Conservation (phyloP, 2,113 vertebrate genomes). For the Hystrix cristata region DNA sequence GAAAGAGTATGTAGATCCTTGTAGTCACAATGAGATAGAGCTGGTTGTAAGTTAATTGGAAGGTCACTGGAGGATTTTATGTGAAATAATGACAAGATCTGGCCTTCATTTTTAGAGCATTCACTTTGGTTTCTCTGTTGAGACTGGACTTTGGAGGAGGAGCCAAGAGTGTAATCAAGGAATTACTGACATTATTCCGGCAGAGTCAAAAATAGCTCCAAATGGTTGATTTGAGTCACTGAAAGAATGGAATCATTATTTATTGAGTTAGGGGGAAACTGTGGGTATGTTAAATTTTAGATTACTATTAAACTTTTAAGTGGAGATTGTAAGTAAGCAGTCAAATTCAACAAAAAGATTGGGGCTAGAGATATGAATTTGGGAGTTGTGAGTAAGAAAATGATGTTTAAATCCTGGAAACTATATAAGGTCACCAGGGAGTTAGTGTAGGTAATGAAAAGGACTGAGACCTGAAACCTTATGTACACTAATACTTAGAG, state of each 20-base stretch:
- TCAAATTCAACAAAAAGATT: slow-evolving; percentile 1
- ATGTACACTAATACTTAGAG: background rate
- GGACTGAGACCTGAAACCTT: background rate
- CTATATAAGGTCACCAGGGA: background rate
- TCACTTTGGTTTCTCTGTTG: background rate
- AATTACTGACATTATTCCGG: background rate
- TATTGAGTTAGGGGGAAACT: background rate
- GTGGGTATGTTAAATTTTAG: background rate
- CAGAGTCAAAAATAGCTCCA: background rate
- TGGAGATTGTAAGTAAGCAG: background rate
- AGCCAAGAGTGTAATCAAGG: background rate
- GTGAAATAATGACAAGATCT: background rate
- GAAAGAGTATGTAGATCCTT: background rate
- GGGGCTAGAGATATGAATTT: background rate
- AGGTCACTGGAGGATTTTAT: background rate
- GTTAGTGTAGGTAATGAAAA: background rate
- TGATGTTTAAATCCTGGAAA: slow-evolving; percentile 21
- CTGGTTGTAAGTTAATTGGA: background rate
- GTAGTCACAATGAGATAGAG: background rate
- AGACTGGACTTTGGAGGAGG: background rate
- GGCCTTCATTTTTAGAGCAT: background rate
- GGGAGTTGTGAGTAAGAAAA: background rate
- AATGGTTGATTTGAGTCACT: background rate
- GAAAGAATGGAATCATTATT: slow-evolving; percentile 10
- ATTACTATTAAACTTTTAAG: background rate